phyloP scores from a whole-genome alignment of 2,797 vertebrate genomes.

The Macrochelys suwanniensis region DNA sequence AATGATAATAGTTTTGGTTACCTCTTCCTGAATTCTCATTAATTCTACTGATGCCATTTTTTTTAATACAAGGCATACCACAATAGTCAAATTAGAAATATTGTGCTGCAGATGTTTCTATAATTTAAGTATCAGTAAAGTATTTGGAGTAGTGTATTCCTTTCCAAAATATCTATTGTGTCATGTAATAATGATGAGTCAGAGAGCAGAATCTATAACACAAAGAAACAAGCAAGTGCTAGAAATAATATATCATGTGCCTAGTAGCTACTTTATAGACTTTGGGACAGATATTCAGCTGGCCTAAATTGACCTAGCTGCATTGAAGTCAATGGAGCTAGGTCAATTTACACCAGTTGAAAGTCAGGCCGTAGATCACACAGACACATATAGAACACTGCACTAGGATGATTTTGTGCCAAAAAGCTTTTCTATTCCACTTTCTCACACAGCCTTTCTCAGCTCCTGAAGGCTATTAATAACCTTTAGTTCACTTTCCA shows the following conservation, averaged over 20 bases:
- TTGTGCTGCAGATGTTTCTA: neutral
- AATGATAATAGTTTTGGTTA: neutral
- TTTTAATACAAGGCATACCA: neutral
- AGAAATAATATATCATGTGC: neutral
- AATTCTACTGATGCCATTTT: neutral
- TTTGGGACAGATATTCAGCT: neutral
- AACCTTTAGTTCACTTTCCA: neutral
- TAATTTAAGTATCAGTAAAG: neutral
- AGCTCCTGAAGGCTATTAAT: conserved; percentile 34
- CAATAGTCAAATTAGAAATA: neutral
- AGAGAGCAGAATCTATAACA: neutral
- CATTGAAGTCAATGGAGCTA: neutral
- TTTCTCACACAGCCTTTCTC: neutral
- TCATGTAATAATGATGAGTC: neutral
- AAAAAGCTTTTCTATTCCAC: conserved; percentile 27
- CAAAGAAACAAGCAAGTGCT: neutral
- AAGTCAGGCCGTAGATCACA: neutral
- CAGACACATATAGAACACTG: neutral
- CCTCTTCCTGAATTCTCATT: neutral
- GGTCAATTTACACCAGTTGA: neutral
- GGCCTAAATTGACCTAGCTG: neutral
- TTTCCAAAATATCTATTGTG: neutral
- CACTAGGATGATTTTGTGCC: conserved; percentile 32
- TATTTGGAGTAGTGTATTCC: neutral
- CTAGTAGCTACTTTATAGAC: neutral